Evolutionary conservation across 2,888 invertebrate species (phyloP).

Genomic region (Metallyticus violacea): DNA sequence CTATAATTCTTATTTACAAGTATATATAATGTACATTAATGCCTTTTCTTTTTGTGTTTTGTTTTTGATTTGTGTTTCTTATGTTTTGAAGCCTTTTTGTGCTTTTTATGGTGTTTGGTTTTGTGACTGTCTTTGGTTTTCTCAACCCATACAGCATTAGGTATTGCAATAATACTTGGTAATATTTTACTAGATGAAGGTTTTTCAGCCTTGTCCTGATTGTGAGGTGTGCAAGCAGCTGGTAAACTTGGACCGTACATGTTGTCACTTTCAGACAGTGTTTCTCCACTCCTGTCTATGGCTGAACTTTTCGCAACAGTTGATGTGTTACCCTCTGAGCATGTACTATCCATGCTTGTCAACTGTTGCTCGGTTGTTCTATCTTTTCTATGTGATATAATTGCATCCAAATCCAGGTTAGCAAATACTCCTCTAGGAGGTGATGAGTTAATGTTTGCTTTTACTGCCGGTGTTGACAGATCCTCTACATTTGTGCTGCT

Average conservation of each 20-base stretch:
- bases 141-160: slow-evolving; percentile 20
- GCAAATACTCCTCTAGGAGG: slow-evolving; percentile 72
- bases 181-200: background rate
- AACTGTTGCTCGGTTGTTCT: background rate
- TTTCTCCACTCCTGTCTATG: too few species aligned
- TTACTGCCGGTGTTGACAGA: slow-evolving; percentile 48
- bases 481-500: background rate
- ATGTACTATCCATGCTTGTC: background rate
- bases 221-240: background rate
- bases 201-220: background rate
- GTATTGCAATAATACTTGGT: background rate
- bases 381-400: background rate
- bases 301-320: background rate
- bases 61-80: slow-evolving; percentile 27
- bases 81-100: slow-evolving; percentile 29
- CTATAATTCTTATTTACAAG: background rate
- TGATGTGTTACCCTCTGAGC: background rate
- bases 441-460: slow-evolving; percentile 61
- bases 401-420: slow-evolving; percentile 58
- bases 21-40: background rate
- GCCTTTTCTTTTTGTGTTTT: slow-evolving; percentile 26
- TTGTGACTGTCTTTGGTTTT: slow-evolving; percentile 6
- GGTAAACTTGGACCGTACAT: slow-evolving; percentile 25
- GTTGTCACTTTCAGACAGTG: background rate
- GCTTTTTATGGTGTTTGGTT: slow-evolving; percentile 20